Evolutionary conservation across 2,797 vertebrate species (phyloP), one percentile per base, ranked within the genome.

Genomic region (Macrochelys suwanniensis): DNA sequence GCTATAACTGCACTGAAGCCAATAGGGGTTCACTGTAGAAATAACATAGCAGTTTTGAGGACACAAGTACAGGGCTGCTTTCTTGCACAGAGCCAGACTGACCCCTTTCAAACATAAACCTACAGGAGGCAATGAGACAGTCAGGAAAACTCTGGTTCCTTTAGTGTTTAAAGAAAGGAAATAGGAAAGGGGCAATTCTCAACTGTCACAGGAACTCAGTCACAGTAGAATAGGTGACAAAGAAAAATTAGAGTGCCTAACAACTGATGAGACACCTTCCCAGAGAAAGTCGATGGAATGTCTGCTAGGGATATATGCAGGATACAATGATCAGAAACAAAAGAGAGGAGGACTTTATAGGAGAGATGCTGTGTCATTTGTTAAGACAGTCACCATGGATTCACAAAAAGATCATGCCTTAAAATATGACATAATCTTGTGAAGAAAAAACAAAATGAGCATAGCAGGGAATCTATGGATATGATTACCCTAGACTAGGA

Each of bases 201-300:
- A 93, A 11, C 25, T 79, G 2, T 59, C 23, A 77, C 4, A 3
- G 61, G 87, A 90, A 80, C 33, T 82, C 80, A 80, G 53, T 84
- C 49, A 71, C 86, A 89, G 23, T 25, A 84, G 28, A 88, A 88
- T 31, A 93, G 51, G 9, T 57, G 79, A 82, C 71, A 94, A 11
- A 47, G 87, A 93, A 57, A 81, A 54, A 85, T 94, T 89, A 84
- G 89, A 50, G 80, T 31, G 90, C 68, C 59, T 56, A 90, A 91
- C 16, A 74, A 47, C 81, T 84, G 59, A 65, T 83, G 85, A 78
- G 31, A 74, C 51, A 50, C 11, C 13, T 13, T 83, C 89, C 71
- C 76, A 89, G 61, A 93, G 57, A 80, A 95, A 94, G 50, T 3
- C 19, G 61, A 65, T 13, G 3, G 45, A 86, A 19, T 28, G 25